These are phyloP conservation scores for Bucorvus abyssinicus DNA, from an alignment of 2,797 vertebrate genomes.

Conservation along the genomic window DNA sequence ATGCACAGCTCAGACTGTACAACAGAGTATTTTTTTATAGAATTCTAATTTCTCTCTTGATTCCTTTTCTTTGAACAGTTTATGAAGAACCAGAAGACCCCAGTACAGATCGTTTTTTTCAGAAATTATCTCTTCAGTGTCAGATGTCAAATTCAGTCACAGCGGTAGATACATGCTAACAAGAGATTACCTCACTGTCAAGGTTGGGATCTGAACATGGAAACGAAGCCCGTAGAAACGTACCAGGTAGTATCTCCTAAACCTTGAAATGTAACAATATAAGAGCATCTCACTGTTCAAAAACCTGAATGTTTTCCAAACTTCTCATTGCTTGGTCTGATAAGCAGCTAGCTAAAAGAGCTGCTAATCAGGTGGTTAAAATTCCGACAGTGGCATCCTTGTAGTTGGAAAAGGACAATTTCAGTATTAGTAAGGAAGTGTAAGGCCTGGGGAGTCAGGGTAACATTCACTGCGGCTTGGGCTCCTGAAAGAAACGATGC, in stretches of 20 bases:
- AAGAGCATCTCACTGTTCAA: not conserved
- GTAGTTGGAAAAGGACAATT: not conserved
- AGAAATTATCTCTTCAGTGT: slow-evolving; percentile 96
- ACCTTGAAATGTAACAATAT: not conserved
- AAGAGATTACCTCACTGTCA: slow-evolving; percentile 97
- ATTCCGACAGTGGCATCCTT: not conserved
- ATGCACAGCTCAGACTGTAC: not conserved
- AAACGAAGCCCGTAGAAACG: slow-evolving; percentile 94
- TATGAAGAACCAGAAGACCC: slow-evolving; percentile 97
- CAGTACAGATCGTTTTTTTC: slow-evolving; percentile 95
- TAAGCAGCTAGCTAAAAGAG: not conserved
- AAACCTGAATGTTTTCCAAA: not conserved
- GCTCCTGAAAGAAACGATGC: not conserved
- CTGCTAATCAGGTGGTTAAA: not conserved
- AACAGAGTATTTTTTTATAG: not conserved
- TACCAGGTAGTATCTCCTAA: slow-evolving; percentile 84
- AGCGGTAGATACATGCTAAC: slow-evolving; percentile 96
- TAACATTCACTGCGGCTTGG: not conserved
- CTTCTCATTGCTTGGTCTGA: not conserved
- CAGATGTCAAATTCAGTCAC: slow-evolving; percentile 98
- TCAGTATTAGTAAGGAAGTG: not conserved
- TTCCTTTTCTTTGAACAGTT: slow-evolving; percentile 75
- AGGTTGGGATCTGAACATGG: slow-evolving; percentile 99
- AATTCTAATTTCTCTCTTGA: not conserved
- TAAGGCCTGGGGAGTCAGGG: not conserved